Percentiles rank a stretch among this genome's conserved stretches.
phyloP scores from a whole-genome alignment of 1,140 invertebrate species.

The Helicoverpa armigera region DNA sequence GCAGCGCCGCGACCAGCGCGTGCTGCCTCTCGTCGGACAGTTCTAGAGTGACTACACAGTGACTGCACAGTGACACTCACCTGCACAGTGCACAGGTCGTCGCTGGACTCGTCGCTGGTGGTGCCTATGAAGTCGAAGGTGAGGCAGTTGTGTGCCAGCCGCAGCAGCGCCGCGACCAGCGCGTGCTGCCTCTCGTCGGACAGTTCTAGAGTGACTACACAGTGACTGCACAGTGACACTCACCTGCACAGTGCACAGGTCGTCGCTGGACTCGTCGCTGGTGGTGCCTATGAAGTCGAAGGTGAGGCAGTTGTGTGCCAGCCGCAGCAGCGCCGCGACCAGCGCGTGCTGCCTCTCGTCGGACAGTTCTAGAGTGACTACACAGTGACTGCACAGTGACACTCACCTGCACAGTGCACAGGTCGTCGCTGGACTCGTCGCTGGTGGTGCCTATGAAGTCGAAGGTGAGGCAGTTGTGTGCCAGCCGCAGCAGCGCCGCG shows the following conservation, averaged over 20 bases:
- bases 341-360: constrained; percentile 93
- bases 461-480: constrained; percentile 98
- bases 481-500: constrained; percentile 94
- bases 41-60: constrained; percentile 91
- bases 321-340: constrained; percentile 93
- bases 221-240: constrained; percentile 94
- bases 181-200: constrained; percentile 93
- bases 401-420: constrained; percentile 96
- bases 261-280: constrained; percentile 98
- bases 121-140: constrained; percentile 99
- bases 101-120: constrained; percentile 97
- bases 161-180: constrained; percentile 94
- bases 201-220: constrained; percentile 94
- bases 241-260: constrained; percentile 97
- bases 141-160: constrained; percentile 97
- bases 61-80: constrained; percentile 94
- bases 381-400: constrained; percentile 95
- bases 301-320: constrained; percentile 97
- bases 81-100: constrained; percentile 98
- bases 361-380: constrained; percentile 94
- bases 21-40: constrained; percentile 93
- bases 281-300: constrained; percentile 99
- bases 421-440: constrained; percentile 98
- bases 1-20: constrained; percentile 94
- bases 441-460: constrained; percentile 99